Evolutionary conservation across 2,797 vertebrate genomes (phyloP).

Genomic region (Adelosebastes latens): DNA sequence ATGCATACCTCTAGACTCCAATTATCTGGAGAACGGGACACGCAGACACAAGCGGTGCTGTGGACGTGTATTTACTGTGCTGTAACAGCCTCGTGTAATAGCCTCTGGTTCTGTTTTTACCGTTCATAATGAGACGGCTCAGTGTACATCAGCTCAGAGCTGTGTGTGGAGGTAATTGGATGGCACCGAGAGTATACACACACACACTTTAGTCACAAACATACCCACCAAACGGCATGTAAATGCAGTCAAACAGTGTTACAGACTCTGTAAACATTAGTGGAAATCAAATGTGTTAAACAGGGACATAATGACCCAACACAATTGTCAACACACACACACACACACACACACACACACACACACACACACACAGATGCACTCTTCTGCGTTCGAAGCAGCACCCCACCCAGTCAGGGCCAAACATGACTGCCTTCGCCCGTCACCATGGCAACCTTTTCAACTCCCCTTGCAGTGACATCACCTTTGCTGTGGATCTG

Average conservation of each 20-base stretch:
- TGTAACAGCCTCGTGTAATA: constrained; percentile 46
- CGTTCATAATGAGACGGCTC: constrained; percentile 62
- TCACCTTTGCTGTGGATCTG: constrained; percentile 55
- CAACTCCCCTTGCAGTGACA: constrained; percentile 62
- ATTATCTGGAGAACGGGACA: constrained; percentile 37
- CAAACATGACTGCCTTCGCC: constrained; percentile 50
- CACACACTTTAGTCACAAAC: constrained; percentile 2
- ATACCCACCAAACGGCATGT: neutral
- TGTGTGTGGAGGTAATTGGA: constrained; percentile 60
- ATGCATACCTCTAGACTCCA: constrained; percentile 37
- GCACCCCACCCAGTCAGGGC: constrained; percentile 56
- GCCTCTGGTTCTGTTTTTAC: constrained; percentile 56
- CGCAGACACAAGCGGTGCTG: neutral
- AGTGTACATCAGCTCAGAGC: constrained; percentile 48
- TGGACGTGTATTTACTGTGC: constrained; percentile 27
- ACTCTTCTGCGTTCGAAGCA: constrained; percentile 31
- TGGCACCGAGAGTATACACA: constrained; percentile 18
- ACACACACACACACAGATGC: neutral
- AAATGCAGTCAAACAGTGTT: neutral
- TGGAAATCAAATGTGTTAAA: constrained; percentile 25
- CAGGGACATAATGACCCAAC: neutral
- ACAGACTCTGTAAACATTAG: constrained; percentile 16
- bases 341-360: neutral
- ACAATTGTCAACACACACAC: neutral
- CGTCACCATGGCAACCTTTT: constrained; percentile 72